Evolutionary conservation across 2,113 vertebrate genomes (phyloP).

Genomic region (Pogona vitticeps): DNA sequence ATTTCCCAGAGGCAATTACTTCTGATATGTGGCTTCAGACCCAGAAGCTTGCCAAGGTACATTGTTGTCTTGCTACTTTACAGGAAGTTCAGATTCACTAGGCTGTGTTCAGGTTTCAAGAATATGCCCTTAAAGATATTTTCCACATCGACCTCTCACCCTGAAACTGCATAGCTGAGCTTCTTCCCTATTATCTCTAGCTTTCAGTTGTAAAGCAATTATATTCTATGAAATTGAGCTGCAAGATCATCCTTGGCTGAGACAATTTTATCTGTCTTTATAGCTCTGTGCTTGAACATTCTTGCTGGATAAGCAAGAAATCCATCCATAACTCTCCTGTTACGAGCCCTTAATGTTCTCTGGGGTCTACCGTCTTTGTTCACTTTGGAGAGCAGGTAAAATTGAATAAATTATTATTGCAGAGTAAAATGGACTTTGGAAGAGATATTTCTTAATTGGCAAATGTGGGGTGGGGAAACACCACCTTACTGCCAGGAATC

Average conservation of each 20-base stretch:
- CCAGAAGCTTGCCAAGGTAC: rapidly evolving
- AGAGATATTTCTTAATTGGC: neutral
- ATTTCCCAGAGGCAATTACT: neutral
- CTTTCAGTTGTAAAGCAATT: neutral
- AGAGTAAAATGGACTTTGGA: neutral
- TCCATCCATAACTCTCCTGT: neutral
- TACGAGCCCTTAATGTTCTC: neutral
- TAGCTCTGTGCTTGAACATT: neutral
- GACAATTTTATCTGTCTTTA: neutral
- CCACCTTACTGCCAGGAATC: neutral
- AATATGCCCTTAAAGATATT: neutral
- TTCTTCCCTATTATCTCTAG: neutral
- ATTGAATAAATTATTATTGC: neutral
- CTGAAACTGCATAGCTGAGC: neutral
- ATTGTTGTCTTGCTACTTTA: neutral
- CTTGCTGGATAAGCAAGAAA: neutral
- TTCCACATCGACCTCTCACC: neutral
- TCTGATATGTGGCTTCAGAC: neutral
- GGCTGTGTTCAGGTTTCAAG: neutral
- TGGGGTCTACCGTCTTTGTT: slow-evolving; percentile 9
- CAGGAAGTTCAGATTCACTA: neutral
- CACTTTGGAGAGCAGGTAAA: neutral
- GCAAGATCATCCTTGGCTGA: neutral
- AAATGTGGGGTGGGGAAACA: neutral
- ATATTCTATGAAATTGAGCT: rapidly evolving